These are phyloP conservation scores for Rhizoglyphus robini DNA, from an alignment of 1,140 invertebrate species.

Conservation along the genomic window DNA sequence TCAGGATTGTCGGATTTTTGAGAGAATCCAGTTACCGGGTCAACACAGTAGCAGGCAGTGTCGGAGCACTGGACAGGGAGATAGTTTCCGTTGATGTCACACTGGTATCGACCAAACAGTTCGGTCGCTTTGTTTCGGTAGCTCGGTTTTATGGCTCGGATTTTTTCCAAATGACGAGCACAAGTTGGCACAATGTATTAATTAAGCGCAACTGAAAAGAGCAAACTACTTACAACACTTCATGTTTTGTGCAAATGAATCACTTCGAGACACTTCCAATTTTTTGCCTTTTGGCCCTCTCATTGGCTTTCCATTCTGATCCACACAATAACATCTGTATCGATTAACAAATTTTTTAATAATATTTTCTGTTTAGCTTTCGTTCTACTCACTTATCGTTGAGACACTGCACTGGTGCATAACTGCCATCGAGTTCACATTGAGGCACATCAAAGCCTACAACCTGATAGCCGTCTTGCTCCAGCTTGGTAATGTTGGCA, in stretches of 20 bases:
- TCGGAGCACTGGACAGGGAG: constrained; percentile 2
- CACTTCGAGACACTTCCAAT: background rate
- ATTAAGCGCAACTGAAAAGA: background rate
- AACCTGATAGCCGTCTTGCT: background rate
- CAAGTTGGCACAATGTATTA: constrained; percentile 1
- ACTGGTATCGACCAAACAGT: constrained; percentile 16
- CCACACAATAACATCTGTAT: constrained; percentile 23
- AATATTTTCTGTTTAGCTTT: no score
- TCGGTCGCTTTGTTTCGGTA: constrained; percentile 13
- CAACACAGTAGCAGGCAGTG: constrained; percentile 14
- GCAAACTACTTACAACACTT: background rate
- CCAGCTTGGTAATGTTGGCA: background rate
- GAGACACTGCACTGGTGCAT: constrained; percentile 23
- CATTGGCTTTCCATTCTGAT: constrained; percentile 14
- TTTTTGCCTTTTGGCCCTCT: background rate
- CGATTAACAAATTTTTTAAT: background rate
- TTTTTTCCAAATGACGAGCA: constrained; percentile 14
- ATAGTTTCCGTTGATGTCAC: constrained; percentile 22
- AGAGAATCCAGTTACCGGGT: background rate
- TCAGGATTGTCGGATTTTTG: no score
- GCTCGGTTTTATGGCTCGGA: background rate
- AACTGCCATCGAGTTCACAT: constrained; percentile 25
- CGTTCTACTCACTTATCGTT: constrained; percentile 18
- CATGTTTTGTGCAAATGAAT: background rate
- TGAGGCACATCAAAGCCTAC: constrained; percentile 22